Conservation (phyloP, 2,797 vertebrate species). For the Urocyon cinereoargenteus region DNA sequence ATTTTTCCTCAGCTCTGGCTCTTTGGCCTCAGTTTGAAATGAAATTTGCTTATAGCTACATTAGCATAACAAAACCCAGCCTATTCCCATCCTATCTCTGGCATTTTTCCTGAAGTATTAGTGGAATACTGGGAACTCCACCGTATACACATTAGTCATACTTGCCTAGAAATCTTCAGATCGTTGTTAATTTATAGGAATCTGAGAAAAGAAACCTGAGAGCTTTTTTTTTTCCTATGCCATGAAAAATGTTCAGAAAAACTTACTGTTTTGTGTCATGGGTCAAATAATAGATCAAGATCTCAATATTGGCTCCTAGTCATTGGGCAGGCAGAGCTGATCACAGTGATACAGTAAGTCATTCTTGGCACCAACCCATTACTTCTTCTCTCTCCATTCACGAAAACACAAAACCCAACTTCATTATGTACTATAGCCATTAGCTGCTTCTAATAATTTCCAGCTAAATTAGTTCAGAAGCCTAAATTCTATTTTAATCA, state of each 20-base stretch:
- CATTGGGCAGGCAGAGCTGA: background rate
- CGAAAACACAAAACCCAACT: constrained; percentile 23
- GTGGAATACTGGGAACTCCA: background rate
- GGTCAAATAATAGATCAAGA: background rate
- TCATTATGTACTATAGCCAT: constrained; percentile 34
- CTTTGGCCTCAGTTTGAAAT: background rate
- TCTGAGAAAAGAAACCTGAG: background rate
- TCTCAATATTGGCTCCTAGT: background rate
- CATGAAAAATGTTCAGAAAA: constrained; percentile 8
- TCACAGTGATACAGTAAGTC: background rate
- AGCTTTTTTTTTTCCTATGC: background rate
- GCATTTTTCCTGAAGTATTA: background rate
- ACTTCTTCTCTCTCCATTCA: constrained; percentile 5
- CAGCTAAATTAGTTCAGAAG: constrained; percentile 67
- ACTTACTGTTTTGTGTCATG: background rate
- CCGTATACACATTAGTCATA: background rate
- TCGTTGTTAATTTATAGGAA: background rate
- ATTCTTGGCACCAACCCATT: background rate
- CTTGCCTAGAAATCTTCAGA: background rate
- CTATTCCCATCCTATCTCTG: background rate
- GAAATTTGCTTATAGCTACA: background rate
- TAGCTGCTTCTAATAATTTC: constrained; percentile 45
- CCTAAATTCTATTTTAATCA: constrained; percentile 70
- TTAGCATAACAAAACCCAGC: background rate
- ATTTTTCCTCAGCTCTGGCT: background rate